These are phyloP conservation scores for Halictus quadricinctus DNA, from an alignment of 2,888 invertebrate genomes.

Conservation along the genomic window DNA sequence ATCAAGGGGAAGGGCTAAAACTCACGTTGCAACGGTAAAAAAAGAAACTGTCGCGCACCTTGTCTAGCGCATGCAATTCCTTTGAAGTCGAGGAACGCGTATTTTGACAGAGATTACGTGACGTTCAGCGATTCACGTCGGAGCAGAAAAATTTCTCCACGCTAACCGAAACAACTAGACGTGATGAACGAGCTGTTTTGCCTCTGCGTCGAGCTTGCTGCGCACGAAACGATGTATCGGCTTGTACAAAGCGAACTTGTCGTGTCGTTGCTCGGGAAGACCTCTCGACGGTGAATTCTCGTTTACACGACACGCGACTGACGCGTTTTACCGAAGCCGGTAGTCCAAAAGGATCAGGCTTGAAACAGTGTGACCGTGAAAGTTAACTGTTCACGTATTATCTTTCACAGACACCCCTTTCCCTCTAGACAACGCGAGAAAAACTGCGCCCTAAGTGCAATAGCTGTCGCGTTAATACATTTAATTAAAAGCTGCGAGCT, in stretches of 20 bases:
- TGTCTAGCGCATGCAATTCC: not conserved
- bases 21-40: not conserved
- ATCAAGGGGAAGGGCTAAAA: not conserved
- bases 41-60: not conserved
- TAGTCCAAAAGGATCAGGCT: slow-evolving; percentile 2
- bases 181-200: slow-evolving; percentile 9
- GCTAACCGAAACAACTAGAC: slow-evolving; percentile 19
- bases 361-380: slow-evolving; percentile 6
- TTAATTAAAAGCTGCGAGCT: not conserved
- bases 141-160: not conserved
- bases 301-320: slow-evolving; percentile 23
- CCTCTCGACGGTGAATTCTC: not conserved
- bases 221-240: slow-evolving; percentile 2
- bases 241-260: slow-evolving; percentile 14
- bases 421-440: not conserved
- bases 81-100: not conserved
- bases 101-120: slow-evolving; percentile 9
- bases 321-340: slow-evolving; percentile 17
- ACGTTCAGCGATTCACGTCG: not conserved
- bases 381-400: slow-evolving; percentile 8
- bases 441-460: not conserved
- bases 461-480: not conserved
- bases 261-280: slow-evolving; percentile 1
- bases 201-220: not conserved
- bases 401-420: not conserved